phyloP scores from a whole-genome alignment of 2,797 vertebrate genomes.

The Chaunax sp. region DNA sequence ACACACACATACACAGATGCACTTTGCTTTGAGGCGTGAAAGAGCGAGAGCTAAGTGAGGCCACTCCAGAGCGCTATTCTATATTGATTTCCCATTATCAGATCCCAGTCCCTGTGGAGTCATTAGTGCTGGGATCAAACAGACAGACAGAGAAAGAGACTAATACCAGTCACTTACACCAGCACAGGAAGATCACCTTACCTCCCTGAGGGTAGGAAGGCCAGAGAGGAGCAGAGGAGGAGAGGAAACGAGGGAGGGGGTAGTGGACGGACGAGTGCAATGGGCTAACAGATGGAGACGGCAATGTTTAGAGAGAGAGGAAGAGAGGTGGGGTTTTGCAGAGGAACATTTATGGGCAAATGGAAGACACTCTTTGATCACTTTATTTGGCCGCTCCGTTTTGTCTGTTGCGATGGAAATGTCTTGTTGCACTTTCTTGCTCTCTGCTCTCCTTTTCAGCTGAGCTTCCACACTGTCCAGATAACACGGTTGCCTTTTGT shows the following conservation, averaged over 20 bases:
- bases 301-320: conserved; percentile 63
- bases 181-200: conserved; percentile 79
- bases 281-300: conserved; percentile 75
- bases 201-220: conserved; percentile 77
- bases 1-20: conserved; percentile 60
- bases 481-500: conserved; percentile 20
- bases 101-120: conserved; percentile 80
- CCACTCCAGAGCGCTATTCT: conserved; percentile 78
- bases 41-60: conserved; percentile 79
- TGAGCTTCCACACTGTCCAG: background rate
- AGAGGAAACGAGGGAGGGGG: conserved; percentile 65
- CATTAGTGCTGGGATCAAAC: conserved; percentile 83
- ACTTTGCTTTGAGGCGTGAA: conserved; percentile 82
- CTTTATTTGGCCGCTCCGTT: conserved; percentile 66
- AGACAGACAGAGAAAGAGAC: conserved; percentile 83
- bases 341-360: conserved; percentile 69
- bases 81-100: conserved; percentile 86
- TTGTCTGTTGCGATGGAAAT: conserved; percentile 32
- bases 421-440: conserved; percentile 18
- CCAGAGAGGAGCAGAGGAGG: conserved; percentile 69
- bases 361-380: conserved; percentile 73
- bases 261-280: conserved; percentile 68
- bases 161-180: conserved; percentile 83
- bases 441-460: conserved; percentile 1
- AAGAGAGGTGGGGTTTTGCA: conserved; percentile 70